Evolutionary conservation across 2,797 vertebrate species (phyloP), one percentile per base, ranked within the genome.

Genomic region (Pseudotriccus pelzelni): DNA sequence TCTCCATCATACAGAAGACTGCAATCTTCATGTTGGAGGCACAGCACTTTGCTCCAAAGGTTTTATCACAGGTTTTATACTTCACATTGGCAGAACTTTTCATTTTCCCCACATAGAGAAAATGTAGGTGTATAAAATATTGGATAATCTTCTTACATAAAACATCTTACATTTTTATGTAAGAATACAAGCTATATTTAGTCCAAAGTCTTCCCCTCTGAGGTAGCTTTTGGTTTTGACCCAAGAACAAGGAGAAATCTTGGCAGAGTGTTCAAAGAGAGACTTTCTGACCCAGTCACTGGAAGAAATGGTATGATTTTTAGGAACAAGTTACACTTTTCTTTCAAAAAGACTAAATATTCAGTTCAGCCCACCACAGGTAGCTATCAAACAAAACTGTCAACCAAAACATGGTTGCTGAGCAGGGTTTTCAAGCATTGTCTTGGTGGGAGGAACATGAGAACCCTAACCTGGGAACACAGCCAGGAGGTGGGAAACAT

Each of bases 161-260:
- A 91, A 66, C 43, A 91, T 69, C 50, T 75, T 66, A 72, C 43
- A 78, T 59, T 87, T 94, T 83, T 66, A 80, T 78, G 66, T 89
- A 92, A 84, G 89, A 89, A 60, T 80, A 55, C 25, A 41, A 73
- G 37, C 49, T 85, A 53, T 75, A 83, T 95, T 87, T 94, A 87
- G 72, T 46, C 22, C 27, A 34, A 93, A 93, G 72, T 83, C 64
- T 81, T 94, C 66, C 64, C n/a, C 66, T 84, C 25, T 62, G 39
- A 68, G 55, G 43, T 92, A 75, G 28, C 59, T 87, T 63, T 85
- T 84, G 43, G 2, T 79, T 91, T 92, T 89, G 78, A 85, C 47
- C 66, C 39, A 89, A 56, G 55, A 39, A 88, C 49, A 80, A 75
- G 74, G 24, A 89, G 37, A 84, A 92, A 92, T 68, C 68, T 84